phyloP scores from a whole-genome alignment of 1,140 invertebrate genomes.

The Oncopodura yosiiana region DNA sequence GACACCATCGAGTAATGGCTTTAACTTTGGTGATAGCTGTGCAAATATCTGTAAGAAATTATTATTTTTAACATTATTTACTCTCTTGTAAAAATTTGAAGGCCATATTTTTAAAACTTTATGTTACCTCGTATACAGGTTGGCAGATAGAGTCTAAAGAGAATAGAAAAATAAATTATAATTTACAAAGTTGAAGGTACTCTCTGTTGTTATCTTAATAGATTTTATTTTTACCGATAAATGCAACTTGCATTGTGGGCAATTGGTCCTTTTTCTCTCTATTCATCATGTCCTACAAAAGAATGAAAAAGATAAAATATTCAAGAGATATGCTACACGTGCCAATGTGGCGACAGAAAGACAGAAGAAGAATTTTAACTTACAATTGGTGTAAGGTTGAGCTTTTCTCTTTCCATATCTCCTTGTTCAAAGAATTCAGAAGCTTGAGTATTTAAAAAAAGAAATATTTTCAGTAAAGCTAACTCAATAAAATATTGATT shows the following conservation, averaged over 20 bases:
- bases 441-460: too few relatives aligned
- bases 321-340: not conserved
- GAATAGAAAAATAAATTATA: too few relatives aligned
- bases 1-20: conserved; percentile 75
- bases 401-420: conserved; percentile 74
- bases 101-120: conserved; percentile 5
- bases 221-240: too few relatives aligned
- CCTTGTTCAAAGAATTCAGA: conserved; percentile 95
- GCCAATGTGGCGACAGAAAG: not conserved
- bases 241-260: conserved; percentile 90
- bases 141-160: conserved; percentile 93
- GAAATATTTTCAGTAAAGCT: too few relatives aligned
- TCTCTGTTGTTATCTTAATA: too few relatives aligned
- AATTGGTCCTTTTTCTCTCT: conserved; percentile 88
- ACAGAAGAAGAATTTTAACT: conserved; percentile 39
- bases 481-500: too few relatives aligned
- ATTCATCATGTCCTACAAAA: conserved; percentile 85
- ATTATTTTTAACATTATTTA: not conserved
- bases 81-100: not conserved
- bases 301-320: conserved; percentile 1
- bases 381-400: conserved; percentile 78
- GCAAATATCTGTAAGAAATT: conserved; percentile 61
- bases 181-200: too few relatives aligned
- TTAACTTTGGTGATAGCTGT: conserved; percentile 60
- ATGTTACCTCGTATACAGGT: conserved; percentile 80